Conservation (phyloP, 1,140 invertebrate species). For the Brachionus calyciflorus region DNA sequence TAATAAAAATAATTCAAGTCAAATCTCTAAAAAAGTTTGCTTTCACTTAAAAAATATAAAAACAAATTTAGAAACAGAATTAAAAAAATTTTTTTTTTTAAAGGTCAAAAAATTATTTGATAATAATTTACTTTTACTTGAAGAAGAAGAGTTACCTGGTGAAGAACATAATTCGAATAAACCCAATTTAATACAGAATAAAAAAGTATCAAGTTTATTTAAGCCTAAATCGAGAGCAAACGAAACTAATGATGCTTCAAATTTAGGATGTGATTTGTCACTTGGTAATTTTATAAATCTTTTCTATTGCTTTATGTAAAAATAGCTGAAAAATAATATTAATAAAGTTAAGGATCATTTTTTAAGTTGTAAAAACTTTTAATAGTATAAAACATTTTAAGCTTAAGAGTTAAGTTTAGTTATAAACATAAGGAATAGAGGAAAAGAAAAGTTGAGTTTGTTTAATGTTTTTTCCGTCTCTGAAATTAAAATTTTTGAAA, state of each 20-base stretch:
- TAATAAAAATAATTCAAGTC: background rate
- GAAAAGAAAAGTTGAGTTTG: no score
- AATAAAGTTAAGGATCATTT: no score
- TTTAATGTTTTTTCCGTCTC: no score
- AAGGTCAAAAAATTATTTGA: conserved; percentile 24
- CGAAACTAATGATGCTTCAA: background rate
- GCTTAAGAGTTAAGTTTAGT: no score
- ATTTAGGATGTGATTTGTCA: background rate
- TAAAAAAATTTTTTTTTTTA: background rate
- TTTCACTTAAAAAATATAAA: background rate
- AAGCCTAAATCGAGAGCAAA: background rate
- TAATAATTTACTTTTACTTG: background rate
- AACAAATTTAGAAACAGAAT: background rate
- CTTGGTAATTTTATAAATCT: background rate
- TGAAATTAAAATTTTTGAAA: no score
- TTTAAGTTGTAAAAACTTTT: no score
- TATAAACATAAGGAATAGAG: no score
- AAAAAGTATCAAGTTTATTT: conserved; percentile 8
- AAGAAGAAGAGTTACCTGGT: conserved; percentile 12
- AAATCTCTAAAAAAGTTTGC: background rate
- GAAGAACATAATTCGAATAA: background rate
- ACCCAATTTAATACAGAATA: background rate
- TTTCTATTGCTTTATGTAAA: no score
- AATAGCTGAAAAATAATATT: no score
- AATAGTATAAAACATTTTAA: no score